Conservation (phyloP, 1,140 invertebrate species). For the Lepidurus packardi region DNA sequence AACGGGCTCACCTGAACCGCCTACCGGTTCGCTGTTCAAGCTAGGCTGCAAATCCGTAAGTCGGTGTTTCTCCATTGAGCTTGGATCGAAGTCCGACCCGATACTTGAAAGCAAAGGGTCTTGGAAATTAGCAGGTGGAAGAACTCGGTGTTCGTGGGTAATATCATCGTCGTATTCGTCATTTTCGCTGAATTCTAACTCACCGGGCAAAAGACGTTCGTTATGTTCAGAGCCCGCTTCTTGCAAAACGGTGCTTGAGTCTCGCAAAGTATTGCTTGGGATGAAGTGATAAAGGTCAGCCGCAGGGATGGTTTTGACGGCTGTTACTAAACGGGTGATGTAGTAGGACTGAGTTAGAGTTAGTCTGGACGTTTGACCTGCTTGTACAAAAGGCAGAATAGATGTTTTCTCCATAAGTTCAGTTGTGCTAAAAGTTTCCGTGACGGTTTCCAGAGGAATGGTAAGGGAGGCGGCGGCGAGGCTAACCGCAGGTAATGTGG, state of each 20-base stretch:
- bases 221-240: slow-evolving; percentile 72
- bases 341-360: slow-evolving; percentile 83
- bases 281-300: slow-evolving; percentile 79
- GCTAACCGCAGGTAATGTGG: slow-evolving; percentile 70
- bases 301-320: slow-evolving; percentile 78
- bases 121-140: slow-evolving; percentile 23
- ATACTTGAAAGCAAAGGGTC: slow-evolving; percentile 56
- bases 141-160: slow-evolving; percentile 29
- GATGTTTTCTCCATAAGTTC: slow-evolving; percentile 79
- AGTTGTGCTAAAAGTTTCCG: slow-evolving; percentile 82
- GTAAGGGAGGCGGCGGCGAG: slow-evolving; percentile 58
- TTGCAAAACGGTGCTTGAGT: slow-evolving; percentile 75
- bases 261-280: slow-evolving; percentile 76
- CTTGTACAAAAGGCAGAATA: slow-evolving; percentile 67
- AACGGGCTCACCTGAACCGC: slow-evolving; percentile 37
- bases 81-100: slow-evolving; percentile 61
- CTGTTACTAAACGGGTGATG: slow-evolving; percentile 74
- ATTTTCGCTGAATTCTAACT: slow-evolving; percentile 64
- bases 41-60: slow-evolving; percentile 44
- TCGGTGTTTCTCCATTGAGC: slow-evolving; percentile 59
- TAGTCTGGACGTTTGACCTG: slow-evolving; percentile 51
- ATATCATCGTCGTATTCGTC: slow-evolving; percentile 68
- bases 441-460: slow-evolving; percentile 70
- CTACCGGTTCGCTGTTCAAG: slow-evolving; percentile 37
- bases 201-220: slow-evolving; percentile 57